These are phyloP conservation scores for Bombus balteatus DNA, from an alignment of 1,140 invertebrate genomes.

Conservation along the genomic window DNA sequence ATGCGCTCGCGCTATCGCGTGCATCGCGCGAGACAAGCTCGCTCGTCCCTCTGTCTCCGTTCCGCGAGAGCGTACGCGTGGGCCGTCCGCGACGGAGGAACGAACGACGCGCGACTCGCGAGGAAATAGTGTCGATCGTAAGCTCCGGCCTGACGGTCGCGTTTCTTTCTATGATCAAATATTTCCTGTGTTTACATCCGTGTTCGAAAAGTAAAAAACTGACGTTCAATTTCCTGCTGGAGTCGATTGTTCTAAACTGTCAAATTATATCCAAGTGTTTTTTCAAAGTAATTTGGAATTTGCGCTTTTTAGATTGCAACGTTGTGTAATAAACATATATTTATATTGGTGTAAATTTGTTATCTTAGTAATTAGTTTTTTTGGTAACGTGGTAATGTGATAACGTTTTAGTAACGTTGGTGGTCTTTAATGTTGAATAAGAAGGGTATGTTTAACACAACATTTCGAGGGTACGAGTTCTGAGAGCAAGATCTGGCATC, in stretches of 20 bases:
- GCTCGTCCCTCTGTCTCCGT: conserved; percentile 27
- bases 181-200: conserved; percentile 1
- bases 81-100: conserved; percentile 56
- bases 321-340: background rate
- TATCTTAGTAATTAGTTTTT: background rate
- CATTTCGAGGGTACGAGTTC: background rate
- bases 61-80: conserved; percentile 46
- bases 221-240: background rate
- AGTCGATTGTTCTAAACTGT: background rate
- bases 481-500: background rate
- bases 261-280: background rate
- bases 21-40: conserved; percentile 24
- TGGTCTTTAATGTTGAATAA: background rate
- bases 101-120: conserved; percentile 30
- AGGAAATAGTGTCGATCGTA: conserved; percentile 63
- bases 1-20: conserved; percentile 45
- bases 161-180: background rate
- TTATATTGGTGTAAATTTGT: background rate
- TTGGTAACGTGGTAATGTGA: background rate
- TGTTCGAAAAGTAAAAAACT: background rate
- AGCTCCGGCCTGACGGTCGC: conserved; percentile 56
- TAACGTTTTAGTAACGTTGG: background rate
- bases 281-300: background rate
- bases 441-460: background rate
- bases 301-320: background rate